A percentile compares a stretch with the other conserved stretches of the same genome.
Conservation (phyloP, 2,113 vertebrate genomes). For the Fulmarus glacialis region DNA sequence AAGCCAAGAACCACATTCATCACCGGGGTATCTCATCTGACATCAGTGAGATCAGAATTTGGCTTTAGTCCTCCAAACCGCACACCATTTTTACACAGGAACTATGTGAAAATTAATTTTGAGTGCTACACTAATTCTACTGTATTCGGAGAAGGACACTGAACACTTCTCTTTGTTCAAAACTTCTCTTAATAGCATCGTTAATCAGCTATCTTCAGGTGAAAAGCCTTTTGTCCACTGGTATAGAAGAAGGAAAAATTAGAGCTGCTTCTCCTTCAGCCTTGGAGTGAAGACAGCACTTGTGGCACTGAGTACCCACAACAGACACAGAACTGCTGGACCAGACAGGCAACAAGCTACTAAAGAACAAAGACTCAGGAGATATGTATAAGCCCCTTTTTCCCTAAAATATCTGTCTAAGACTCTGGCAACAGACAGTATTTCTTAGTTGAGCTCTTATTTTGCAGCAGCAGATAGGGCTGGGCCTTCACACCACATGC, state of each 20-base stretch:
- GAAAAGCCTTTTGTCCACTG: not conserved
- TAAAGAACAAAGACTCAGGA: not conserved
- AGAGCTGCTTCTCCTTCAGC: not conserved
- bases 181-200: not conserved
- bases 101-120: conserved; percentile 23
- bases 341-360: not conserved
- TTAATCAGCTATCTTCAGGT: not conserved
- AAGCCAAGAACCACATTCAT: conserved; percentile 50
- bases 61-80: not conserved
- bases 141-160: not conserved
- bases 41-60: conserved; percentile 58
- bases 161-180: not conserved
- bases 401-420: not conserved
- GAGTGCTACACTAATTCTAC: not conserved
- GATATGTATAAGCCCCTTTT: rapidly evolving
- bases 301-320: not conserved
- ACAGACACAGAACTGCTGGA: not conserved
- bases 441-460: not conserved
- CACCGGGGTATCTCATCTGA: conserved; percentile 31
- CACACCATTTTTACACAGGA: not conserved
- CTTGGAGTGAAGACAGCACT: not conserved
- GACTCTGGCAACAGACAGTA: not conserved
- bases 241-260: not conserved
- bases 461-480: not conserved
- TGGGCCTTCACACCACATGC: not conserved